Base-by-base conservation (phyloP, 2,797 vertebrate genomes). In the Danio jaintianensis region DNA sequence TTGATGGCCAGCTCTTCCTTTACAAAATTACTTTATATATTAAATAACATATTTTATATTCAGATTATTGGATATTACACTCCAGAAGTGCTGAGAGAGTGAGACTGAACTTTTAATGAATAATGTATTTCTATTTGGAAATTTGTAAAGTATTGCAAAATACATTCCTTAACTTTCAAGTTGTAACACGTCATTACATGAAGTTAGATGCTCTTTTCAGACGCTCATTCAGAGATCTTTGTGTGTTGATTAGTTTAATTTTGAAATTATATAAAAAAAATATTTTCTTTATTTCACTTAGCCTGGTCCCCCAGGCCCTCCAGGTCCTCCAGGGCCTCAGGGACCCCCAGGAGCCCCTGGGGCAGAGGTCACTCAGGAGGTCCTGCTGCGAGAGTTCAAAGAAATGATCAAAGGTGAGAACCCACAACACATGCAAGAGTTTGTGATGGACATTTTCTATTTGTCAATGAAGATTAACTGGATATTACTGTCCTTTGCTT, bases 221-320 rank as follows among this genome's bases (percentile, higher is more conserved):
- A 29, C 3, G 29, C 29, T 29, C 18, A 47, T 61, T 74, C 43
- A 18, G 38, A 63, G 15, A 75, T 68, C 38, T 18, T 71, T 63
- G 29, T 40, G 3, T 18, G 48, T 52, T 53, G 36, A 63, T 16
- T 20, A 61, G 18, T n/a, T 61, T 29, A 40, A 58, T n/a, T 20
- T 52, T 47, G 3, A 82, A 48, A 55, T 48, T 42, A 11, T 48
- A n/a, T n/a, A 55, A 53, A 8, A n/a, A 20, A 68, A 53, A 12
- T 53, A 43, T 52, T 66, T 68, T 11, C 63, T 86, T 85, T 0
- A 62, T 59, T 59, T 18, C 82, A 85, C 53, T 80, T 68, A 99
- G 97, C 94, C 95, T 13, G 95, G 97, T 0, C 96, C 96, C 7
- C 96, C 96, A 0, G 97, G 97, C 0, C 96, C 97, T 4, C 96